Percentiles rank a stretch among this genome's conserved stretches.
These are phyloP conservation scores for Lordiphosa fenestrarum DNA, from an alignment of 2,888 invertebrate species.

Conservation along the genomic window DNA sequence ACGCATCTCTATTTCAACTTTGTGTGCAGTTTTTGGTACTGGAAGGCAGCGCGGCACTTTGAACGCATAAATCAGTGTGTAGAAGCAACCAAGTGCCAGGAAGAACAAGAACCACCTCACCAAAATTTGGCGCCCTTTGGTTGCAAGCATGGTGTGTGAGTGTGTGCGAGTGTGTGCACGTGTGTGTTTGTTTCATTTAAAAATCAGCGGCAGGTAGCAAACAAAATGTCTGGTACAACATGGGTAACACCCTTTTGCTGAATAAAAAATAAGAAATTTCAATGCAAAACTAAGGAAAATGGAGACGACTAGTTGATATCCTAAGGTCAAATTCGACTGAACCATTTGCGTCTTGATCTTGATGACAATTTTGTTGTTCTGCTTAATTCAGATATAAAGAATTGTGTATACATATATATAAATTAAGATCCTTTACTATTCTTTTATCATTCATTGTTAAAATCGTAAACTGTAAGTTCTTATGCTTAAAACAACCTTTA, in stretches of 20 bases:
- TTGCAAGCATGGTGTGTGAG: conserved; percentile 10
- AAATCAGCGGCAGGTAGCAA: conserved; percentile 39
- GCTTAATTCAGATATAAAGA: too few relatives aligned
- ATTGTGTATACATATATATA: too few relatives aligned
- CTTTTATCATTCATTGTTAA: too few relatives aligned
- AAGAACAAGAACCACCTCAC: not conserved
- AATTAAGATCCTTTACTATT: too few relatives aligned
- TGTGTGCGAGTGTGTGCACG: conserved; percentile 14
- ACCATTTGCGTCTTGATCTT: too few relatives aligned
- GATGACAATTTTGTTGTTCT: too few relatives aligned
- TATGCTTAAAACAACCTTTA: too few relatives aligned
- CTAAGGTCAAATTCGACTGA: too few relatives aligned
- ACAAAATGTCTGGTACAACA: too few relatives aligned
- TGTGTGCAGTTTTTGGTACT: conserved; percentile 22
- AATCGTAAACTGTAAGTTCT: too few relatives aligned
- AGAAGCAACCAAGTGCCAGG: conserved; percentile 51
- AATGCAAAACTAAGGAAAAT: too few relatives aligned
- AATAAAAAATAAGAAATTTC: conserved; percentile 1
- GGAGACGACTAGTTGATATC: too few relatives aligned
- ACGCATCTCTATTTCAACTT: conserved; percentile 10
- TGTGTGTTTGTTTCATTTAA: conserved; percentile 36
- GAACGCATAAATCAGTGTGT: conserved; percentile 65
- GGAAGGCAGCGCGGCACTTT: conserved; percentile 37
- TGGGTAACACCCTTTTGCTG: not conserved
- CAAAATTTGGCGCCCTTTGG: not conserved